phyloP scores from a whole-genome alignment of 1,140 invertebrate species.

The Holcopasites calliopsidis region DNA sequence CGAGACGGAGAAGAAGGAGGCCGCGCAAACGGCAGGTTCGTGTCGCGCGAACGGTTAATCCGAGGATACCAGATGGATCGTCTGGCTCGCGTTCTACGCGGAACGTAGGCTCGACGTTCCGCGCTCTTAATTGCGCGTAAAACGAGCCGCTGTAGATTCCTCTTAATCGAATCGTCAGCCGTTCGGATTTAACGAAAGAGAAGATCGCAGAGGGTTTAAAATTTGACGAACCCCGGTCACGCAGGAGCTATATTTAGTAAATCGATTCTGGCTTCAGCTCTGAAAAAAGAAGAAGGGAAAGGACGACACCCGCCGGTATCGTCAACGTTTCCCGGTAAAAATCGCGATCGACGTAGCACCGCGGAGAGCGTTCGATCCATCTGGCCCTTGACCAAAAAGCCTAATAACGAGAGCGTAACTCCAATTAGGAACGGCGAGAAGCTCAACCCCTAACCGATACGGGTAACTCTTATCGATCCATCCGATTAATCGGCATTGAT shows the following conservation, averaged over 20 bases:
- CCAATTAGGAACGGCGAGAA: too few species aligned
- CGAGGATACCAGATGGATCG: conserved; percentile 23
- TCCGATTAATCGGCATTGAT: too few species aligned
- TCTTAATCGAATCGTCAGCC: background rate
- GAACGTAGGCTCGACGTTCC: background rate
- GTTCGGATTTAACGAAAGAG: too few species aligned
- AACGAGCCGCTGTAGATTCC: background rate
- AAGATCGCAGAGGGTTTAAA: too few species aligned
- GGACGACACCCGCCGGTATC: too few species aligned
- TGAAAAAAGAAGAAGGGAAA: background rate
- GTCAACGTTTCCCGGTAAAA: background rate
- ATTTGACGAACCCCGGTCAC: too few species aligned
- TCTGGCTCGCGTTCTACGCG: background rate
- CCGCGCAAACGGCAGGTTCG: conserved; percentile 65
- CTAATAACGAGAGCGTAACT: background rate
- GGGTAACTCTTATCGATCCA: background rate
- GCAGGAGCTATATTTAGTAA: too few species aligned
- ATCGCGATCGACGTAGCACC: background rate
- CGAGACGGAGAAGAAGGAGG: conserved; percentile 55
- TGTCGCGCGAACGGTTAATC: conserved; percentile 44
- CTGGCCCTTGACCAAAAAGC: background rate
- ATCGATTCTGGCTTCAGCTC: too few species aligned
- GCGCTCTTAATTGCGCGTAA: background rate
- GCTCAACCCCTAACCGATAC: background rate
- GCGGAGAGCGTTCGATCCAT: conserved; percentile 11